Evolutionary conservation across 2,113 vertebrate species (phyloP), one percentile per base, ranked within the genome.

Genomic region (Mellivora capensis): DNA sequence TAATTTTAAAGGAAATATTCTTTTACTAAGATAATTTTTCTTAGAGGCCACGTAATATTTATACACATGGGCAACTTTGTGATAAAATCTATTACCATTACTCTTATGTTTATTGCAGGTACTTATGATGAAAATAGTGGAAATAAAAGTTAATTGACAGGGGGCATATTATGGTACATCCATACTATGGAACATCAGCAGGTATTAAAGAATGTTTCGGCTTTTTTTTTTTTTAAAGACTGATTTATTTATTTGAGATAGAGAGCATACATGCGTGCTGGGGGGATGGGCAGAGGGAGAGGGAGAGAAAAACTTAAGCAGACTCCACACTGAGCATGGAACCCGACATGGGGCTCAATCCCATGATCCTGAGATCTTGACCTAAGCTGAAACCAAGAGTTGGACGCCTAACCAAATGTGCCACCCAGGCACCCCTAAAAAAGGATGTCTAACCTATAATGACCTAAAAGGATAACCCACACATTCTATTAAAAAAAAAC

Each of bases 21-120:
- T 95, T 95, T 96, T 94, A 57, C 29, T 44, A 96, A 77, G n/a
- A 92, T 80, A 97, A 93, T 14, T 74, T 96, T 92, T 80, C 59
- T 42, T 25, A 87, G 71, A n/a, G 29, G 39, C 74, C 42, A 87
- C 21, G 9, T 77, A 47, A 47, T 47, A 52, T 20, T 49, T 52
- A n/a, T 21, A 79, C 27, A 34, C 47, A 79, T 5, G 4, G 49
- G 34, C 49, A 34, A 81, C 31, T 94, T 57, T 79, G 10, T 87
- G 21, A 90, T 81, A 95, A 76, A 86, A 61, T 77, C 57, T 72
- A 61, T 1, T 89, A 87, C 59, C 86, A 90, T 11, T 86, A 71
- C 25, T 82, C 29, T 39, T 81, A 77, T 31, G 4, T 23, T 91
- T 93, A 96, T 7, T 67, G 20, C 17, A 93, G 44, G 34, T 94